Evolutionary conservation across 1,140 invertebrate genomes (phyloP).

Genomic region (Aphelinus atriplicis): DNA sequence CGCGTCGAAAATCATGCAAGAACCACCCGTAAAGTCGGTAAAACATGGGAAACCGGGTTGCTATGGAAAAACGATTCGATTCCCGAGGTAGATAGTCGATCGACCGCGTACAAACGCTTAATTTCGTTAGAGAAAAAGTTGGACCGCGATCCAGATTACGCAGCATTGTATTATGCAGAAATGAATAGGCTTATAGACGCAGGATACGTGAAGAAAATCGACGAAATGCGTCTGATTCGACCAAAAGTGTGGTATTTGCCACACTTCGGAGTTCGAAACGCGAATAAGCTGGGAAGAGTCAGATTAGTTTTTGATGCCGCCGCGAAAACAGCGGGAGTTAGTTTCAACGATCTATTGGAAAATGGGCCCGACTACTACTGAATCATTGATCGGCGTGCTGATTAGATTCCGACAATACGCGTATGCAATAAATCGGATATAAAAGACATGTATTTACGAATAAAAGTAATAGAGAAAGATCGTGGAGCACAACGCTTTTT

Average conservation of each 20-base stretch:
- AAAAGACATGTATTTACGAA: slow-evolving; percentile 55
- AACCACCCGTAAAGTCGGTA: neutral
- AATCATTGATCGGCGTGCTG: neutral
- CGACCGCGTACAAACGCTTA: neutral
- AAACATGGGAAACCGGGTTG: neutral
- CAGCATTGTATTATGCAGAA: neutral
- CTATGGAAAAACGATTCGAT: neutral
- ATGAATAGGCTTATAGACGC: neutral
- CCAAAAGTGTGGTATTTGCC: slow-evolving; percentile 1
- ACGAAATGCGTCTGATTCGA: neutral
- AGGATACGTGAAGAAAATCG: neutral
- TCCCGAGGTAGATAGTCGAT: neutral
- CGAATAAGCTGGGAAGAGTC: neutral
- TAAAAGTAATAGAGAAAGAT: slow-evolving; percentile 46
- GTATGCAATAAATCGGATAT: slow-evolving; percentile 50
- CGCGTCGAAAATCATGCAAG: neutral
- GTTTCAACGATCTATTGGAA: slow-evolving; percentile 2
- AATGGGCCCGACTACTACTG: neutral
- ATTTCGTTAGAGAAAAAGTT: neutral
- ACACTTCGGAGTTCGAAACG: neutral
- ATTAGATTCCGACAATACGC: slow-evolving; percentile 16
- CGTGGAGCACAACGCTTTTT: slow-evolving; percentile 47
- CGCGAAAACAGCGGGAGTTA: neutral
- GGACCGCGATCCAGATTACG: neutral
- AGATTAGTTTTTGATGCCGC: slow-evolving; percentile 6